Conservation (phyloP, 2,797 vertebrate genomes). For the Lepus townsendii region DNA sequence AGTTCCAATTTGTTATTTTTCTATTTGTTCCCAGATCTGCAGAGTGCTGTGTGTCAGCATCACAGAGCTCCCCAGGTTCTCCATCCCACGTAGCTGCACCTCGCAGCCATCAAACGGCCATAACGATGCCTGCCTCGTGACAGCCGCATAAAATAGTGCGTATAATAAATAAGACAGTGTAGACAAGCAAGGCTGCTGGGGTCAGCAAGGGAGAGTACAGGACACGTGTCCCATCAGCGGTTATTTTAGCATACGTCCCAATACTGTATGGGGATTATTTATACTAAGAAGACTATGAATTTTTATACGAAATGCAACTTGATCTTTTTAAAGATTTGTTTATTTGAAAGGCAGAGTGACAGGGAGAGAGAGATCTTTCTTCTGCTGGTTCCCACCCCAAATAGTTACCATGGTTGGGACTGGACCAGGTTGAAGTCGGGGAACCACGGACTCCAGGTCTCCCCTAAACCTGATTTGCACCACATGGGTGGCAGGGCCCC, state of each 20-base stretch:
- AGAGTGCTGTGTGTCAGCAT: neutral
- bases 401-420: no score
- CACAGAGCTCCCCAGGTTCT: neutral
- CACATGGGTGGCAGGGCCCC: no score
- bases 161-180: neutral
- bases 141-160: neutral
- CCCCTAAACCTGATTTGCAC: no score
- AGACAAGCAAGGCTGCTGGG: neutral
- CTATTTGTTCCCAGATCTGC: neutral
- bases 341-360: no score
- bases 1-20: neutral
- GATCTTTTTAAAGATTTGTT: no score
- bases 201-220: neutral
- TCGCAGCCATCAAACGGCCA: no score
- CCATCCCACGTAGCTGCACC: neutral
- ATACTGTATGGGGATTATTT: neutral
- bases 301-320: neutral
- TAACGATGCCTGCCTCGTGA: fast-evolving
- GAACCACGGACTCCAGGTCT: no score
- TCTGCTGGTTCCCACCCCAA: no score
- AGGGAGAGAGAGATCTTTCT: no score
- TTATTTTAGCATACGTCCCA: neutral
- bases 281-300: neutral
- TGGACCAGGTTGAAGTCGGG: no score
- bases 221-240: neutral